phyloP scores from a whole-genome alignment of 92 coral and sea anemone species.

The Phenganax stokvisi region DNA sequence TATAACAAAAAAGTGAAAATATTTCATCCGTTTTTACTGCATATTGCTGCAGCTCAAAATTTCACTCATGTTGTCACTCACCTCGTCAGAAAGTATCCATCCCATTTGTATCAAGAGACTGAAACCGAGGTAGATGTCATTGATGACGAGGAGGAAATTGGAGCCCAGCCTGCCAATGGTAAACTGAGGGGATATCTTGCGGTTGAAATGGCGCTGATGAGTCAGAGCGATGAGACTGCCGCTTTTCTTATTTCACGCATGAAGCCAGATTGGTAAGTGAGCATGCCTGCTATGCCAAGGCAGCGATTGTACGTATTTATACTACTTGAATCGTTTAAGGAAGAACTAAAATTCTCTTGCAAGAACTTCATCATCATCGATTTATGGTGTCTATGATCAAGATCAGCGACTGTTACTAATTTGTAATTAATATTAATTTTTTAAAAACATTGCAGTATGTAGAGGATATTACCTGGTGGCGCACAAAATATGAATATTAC shows the following conservation, averaged over 20 bases:
- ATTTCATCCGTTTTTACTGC: slow-evolving; percentile 80
- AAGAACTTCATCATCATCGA: too few relatives aligned
- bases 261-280: slow-evolving; percentile 97
- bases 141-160: too few relatives aligned
- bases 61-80: slow-evolving; percentile 67
- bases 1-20: too few relatives aligned
- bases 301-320: not conserved
- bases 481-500: too few relatives aligned
- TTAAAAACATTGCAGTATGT: too few relatives aligned
- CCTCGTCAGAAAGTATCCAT: slow-evolving; percentile 63
- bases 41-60: slow-evolving; percentile 77
- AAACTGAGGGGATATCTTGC: slow-evolving; percentile 56
- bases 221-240: slow-evolving; percentile 66
- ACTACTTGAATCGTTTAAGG: too few relatives aligned
- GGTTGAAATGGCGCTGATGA: slow-evolving; percentile 70
- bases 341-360: too few relatives aligned
- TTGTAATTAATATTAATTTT: too few relatives aligned
- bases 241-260: slow-evolving; percentile 79
- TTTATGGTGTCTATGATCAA: too few relatives aligned
- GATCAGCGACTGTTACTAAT: too few relatives aligned
- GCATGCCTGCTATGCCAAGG: not conserved
- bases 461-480: too few relatives aligned
- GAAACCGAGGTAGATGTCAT: slow-evolving; percentile 67
- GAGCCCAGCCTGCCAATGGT: too few relatives aligned
- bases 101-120: slow-evolving; percentile 66